These are phyloP conservation scores for Varecia variegata DNA, from an alignment of 2,797 vertebrate genomes.

Conservation along the genomic window DNA sequence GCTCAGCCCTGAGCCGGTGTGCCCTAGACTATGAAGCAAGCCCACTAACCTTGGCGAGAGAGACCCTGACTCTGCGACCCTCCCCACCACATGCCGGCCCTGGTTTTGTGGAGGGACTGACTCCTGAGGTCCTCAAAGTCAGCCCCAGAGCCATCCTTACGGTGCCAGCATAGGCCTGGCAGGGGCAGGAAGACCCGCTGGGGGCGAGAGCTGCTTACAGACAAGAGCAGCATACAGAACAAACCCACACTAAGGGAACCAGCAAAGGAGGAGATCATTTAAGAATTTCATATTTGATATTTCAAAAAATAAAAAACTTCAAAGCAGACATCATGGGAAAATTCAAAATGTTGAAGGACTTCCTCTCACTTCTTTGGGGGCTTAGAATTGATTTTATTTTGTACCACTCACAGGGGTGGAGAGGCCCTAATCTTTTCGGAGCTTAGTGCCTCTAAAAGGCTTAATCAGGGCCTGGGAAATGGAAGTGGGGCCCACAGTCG, in stretches of 20 bases:
- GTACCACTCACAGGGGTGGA: neutral
- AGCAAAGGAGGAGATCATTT: neutral
- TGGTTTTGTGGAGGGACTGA: neutral
- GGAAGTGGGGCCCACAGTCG: neutral
- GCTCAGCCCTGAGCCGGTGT: neutral
- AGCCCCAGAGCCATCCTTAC: neutral
- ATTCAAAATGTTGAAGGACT: neutral
- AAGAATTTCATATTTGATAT: neutral
- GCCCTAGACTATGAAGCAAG: neutral
- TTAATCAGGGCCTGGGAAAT: neutral
- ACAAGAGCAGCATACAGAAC: neutral
- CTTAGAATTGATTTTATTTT: slow-evolving; percentile 16
- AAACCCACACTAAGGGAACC: neutral
- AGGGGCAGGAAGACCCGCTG: neutral
- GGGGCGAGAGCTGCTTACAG: neutral
- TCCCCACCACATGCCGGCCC: neutral
- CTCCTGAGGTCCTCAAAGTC: neutral
- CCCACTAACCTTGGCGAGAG: neutral
- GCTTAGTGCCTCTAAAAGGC: neutral
- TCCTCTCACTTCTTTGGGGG: neutral
- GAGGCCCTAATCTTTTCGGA: neutral
- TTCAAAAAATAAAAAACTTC: slow-evolving; percentile 1
- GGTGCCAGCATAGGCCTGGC: neutral
- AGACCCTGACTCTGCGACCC: neutral
- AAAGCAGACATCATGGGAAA: neutral